Percentiles rank a stretch among this genome's conserved stretches.
Conservation (phyloP, 2,797 vertebrate genomes). For the Melanotaenia nigrans region DNA sequence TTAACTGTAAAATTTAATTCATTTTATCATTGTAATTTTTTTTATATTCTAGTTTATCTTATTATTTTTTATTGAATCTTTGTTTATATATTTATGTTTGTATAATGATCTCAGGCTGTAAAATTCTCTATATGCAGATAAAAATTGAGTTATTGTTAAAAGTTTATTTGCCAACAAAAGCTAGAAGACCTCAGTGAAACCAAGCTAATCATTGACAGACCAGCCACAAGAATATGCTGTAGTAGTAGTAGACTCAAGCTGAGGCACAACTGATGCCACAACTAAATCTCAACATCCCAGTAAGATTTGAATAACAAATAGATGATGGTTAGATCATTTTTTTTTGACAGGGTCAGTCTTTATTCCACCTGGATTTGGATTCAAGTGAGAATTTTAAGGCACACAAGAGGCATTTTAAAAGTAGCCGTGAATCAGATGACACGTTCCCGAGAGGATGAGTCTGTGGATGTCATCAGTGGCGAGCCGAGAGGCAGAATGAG, state of each 20-base stretch:
- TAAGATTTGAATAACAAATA: not conserved
- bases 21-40: not conserved
- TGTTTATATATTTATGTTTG: slow-evolving; percentile 33
- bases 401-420: slow-evolving; percentile 51
- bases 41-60: too few species aligned
- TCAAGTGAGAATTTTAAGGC: slow-evolving; percentile 45
- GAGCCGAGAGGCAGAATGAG: slow-evolving; percentile 52
- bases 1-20: not conserved
- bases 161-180: slow-evolving; percentile 43
- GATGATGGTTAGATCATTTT: not conserved
- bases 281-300: not conserved
- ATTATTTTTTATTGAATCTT: not conserved
- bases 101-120: slow-evolving; percentile 30
- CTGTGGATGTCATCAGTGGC: slow-evolving; percentile 81
- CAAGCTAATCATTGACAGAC: slow-evolving; percentile 50
- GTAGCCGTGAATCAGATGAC: slow-evolving; percentile 56
- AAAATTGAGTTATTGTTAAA: slow-evolving; percentile 24
- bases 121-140: slow-evolving; percentile 45
- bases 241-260: slow-evolving; percentile 20
- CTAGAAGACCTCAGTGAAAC: slow-evolving; percentile 35
- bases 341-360: not conserved
- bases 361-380: slow-evolving; percentile 32
- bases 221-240: slow-evolving; percentile 52
- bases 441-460: slow-evolving; percentile 55
- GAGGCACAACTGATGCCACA: slow-evolving; percentile 10